phyloP scores from a whole-genome alignment of 2,113 vertebrate genomes.

The Gambusia holbrooki region DNA sequence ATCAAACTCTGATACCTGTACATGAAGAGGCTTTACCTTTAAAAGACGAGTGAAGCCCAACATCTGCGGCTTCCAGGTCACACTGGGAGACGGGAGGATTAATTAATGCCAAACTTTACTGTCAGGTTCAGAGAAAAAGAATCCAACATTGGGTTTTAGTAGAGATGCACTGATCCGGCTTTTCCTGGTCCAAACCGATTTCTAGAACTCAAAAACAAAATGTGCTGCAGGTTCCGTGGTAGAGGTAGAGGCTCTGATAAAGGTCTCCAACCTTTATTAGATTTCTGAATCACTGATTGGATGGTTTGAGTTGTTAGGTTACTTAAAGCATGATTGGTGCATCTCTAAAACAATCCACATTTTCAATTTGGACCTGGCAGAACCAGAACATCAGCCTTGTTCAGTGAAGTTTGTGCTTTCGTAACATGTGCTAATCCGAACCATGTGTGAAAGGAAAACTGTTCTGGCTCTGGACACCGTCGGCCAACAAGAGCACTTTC shows the following conservation, averaged over 20 bases:
- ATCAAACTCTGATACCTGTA: conserved; percentile 16
- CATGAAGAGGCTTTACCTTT: conserved; percentile 20
- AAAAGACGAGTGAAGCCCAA: background rate
- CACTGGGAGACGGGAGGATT: background rate
- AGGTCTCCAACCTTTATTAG: too few species aligned
- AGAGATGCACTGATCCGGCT: background rate
- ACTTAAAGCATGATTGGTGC: too few species aligned
- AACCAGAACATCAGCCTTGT: background rate
- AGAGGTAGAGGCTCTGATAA: too few species aligned
- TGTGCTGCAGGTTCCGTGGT: too few species aligned
- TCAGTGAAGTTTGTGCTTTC: background rate
- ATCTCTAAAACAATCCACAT: too few species aligned
- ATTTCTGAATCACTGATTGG: too few species aligned
- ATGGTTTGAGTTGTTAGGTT: too few species aligned
- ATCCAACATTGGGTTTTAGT: too few species aligned
- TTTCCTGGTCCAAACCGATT: background rate
- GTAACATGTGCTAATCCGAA: background rate
- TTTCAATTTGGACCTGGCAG: too few species aligned
- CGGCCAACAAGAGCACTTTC: conserved; percentile 70
- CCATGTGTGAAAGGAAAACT: background rate
- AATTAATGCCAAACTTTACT: conserved; percentile 4
- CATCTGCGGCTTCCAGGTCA: background rate
- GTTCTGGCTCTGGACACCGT: conserved; percentile 33
- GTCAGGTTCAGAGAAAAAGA: background rate
- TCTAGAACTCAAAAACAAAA: too few species aligned